phyloP scores from a whole-genome alignment of 2,888 invertebrate species.

The Trichacis sp. region DNA sequence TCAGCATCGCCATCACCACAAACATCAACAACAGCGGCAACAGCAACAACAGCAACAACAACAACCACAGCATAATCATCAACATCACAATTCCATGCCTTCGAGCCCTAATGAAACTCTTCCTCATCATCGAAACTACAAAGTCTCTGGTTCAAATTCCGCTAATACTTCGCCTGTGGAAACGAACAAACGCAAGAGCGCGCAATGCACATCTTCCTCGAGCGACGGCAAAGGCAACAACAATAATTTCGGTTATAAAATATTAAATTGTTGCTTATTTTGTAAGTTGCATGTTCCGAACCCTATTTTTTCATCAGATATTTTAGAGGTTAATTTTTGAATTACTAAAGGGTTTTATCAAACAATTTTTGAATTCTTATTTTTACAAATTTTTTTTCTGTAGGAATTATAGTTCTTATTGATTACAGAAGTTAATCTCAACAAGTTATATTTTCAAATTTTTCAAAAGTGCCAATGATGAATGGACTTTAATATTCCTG shows the following conservation, averaged over 20 bases:
- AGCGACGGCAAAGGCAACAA: conserved; percentile 48
- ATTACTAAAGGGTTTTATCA: no score
- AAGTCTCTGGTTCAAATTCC: conserved; percentile 68
- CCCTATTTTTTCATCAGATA: no score
- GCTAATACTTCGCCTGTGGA: conserved; percentile 72
- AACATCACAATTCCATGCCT: conserved; percentile 76
- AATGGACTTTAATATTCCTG: no score
- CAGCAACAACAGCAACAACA: conserved; percentile 72
- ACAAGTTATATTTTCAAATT: no score
- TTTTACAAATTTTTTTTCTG: no score
- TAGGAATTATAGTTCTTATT: no score
- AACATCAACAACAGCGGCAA: conserved; percentile 71
- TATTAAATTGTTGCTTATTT: no score
- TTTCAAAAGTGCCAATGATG: no score
- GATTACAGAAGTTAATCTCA: no score
- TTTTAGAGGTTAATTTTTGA: no score
- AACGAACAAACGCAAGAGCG: conserved; percentile 70
- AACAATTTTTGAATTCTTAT: no score
- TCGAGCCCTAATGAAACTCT: conserved; percentile 78
- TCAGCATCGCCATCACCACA: conserved; percentile 73
- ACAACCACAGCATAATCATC: conserved; percentile 70
- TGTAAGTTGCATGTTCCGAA: no score
- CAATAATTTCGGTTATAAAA: conserved; percentile 45
- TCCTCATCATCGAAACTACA: conserved; percentile 72
- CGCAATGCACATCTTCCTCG: conserved; percentile 28